These are phyloP conservation scores for Syngnathoides biaculeatus DNA, from an alignment of 2,113 vertebrate genomes.

Conservation along the genomic window DNA sequence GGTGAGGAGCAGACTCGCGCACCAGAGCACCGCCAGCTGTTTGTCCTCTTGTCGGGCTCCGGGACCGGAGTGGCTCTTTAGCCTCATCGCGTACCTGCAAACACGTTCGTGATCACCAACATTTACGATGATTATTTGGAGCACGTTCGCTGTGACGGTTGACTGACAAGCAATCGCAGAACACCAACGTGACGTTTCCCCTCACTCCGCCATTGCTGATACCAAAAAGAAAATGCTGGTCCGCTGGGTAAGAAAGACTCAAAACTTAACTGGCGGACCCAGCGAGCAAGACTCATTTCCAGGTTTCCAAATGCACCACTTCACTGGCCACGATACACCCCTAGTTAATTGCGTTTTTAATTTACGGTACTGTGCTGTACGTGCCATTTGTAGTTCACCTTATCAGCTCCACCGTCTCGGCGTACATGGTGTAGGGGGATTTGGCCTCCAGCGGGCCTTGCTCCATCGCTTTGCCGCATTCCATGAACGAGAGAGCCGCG, in stretches of 20 bases:
- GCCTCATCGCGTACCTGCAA: conserved; percentile 93
- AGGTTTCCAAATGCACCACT: too few species aligned
- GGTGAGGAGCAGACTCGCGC: conserved; percentile 58
- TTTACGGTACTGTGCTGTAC: not conserved
- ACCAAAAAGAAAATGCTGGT: not conserved
- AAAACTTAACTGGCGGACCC: too few species aligned
- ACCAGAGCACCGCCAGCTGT: conserved; percentile 95
- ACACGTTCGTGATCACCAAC: too few species aligned
- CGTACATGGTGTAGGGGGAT: conserved; percentile 96
- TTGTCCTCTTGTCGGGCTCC: conserved; percentile 89
- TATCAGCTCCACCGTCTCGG: conserved; percentile 97
- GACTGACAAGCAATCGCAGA: not conserved
- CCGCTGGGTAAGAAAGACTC: not conserved
- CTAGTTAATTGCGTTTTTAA: too few species aligned
- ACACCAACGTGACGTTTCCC: not conserved
- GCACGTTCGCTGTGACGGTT: not conserved
- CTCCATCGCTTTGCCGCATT: conserved; percentile 98
- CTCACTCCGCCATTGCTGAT: not conserved
- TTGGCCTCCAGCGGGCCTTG: conserved; percentile 94
- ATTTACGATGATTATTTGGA: too few species aligned
- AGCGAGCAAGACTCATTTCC: too few species aligned
- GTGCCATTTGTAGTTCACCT: conserved; percentile 70
- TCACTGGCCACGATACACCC: too few species aligned
- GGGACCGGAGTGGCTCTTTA: conserved; percentile 91
- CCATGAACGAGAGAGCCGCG: conserved; percentile 94